Conservation (phyloP, 2,888 invertebrate genomes). For the Abscondita cerata region DNA sequence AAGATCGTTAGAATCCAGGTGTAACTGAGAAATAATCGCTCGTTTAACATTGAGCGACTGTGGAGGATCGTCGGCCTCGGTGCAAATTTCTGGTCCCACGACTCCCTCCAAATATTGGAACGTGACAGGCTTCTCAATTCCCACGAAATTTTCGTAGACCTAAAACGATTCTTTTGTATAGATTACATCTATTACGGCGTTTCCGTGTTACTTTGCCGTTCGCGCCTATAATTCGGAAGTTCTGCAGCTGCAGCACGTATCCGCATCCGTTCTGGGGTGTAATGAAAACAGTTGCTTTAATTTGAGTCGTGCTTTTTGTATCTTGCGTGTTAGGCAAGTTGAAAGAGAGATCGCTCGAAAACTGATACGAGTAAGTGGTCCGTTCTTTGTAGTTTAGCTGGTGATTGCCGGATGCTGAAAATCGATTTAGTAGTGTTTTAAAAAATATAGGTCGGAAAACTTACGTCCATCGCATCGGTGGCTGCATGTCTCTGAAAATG, state of each 20-base stretch:
- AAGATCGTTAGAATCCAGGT: constrained; percentile 54
- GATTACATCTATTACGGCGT: background rate
- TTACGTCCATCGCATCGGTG: too few relatives aligned
- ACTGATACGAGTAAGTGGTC: constrained; percentile 65
- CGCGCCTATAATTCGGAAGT: constrained; percentile 68
- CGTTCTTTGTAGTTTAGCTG: background rate
- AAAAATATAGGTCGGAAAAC: too few relatives aligned
- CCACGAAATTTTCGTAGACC: constrained; percentile 60
- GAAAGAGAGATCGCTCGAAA: constrained; percentile 78
- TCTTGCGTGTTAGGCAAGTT: constrained; percentile 71
- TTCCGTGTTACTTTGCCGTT: constrained; percentile 69
- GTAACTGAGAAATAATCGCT: constrained; percentile 83
- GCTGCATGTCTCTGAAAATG: too few relatives aligned
- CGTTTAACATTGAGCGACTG: constrained; percentile 90
- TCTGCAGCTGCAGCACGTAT: constrained; percentile 70
- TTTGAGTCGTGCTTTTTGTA: constrained; percentile 69
- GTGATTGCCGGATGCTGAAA: background rate
- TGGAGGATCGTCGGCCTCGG: constrained; percentile 73
- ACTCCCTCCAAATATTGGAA: constrained; percentile 83
- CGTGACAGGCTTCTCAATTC: constrained; percentile 76
- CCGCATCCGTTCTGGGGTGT: constrained; percentile 73
- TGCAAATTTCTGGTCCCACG: constrained; percentile 78
- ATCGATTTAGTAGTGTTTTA: too few relatives aligned
- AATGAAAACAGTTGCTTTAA: constrained; percentile 73
- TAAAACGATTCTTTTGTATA: constrained; percentile 43